Conservation (phyloP, 2,113 vertebrate species). For the Percopsis transmontana region DNA sequence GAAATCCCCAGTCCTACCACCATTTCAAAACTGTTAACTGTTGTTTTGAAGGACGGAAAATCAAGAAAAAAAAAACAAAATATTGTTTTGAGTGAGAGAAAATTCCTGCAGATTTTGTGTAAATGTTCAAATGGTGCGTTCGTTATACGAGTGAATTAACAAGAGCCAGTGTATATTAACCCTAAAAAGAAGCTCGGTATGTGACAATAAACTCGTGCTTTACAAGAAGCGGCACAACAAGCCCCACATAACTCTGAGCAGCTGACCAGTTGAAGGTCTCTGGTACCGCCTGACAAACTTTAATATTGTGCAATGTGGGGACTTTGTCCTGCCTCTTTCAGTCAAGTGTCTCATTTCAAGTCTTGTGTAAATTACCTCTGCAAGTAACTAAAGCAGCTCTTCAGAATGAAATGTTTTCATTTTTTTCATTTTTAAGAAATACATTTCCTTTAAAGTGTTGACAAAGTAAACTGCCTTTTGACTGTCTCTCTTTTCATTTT, state of each 20-base stretch:
- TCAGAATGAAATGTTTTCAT: constrained; percentile 84
- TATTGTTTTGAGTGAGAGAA: constrained; percentile 61
- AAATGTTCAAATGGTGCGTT: constrained; percentile 76
- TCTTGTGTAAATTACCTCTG: constrained; percentile 91
- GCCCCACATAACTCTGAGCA: neutral
- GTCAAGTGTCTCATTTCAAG: constrained; percentile 65
- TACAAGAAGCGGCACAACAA: constrained; percentile 47
- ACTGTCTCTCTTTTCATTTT: constrained; percentile 53
- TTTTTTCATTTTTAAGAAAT: constrained; percentile 89
- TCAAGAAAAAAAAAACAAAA: constrained; percentile 24
- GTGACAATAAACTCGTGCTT: constrained; percentile 65
- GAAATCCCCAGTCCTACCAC: constrained; percentile 44
- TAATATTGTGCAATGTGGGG: constrained; percentile 3
- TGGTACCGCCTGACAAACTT: neutral
- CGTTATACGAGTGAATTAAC: constrained; percentile 69
- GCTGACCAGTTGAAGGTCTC: neutral
- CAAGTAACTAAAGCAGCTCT: constrained; percentile 89
- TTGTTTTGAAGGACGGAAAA: constrained; percentile 48
- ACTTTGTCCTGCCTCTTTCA: constrained; percentile 48
- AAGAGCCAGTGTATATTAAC: constrained; percentile 77
- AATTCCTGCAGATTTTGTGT: constrained; percentile 66
- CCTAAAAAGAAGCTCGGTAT: constrained; percentile 74
- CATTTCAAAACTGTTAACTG: constrained; percentile 89
- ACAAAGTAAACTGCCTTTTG: constrained; percentile 81
- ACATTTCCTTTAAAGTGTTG: constrained; percentile 99